A percentile compares a stretch with the other conserved stretches of the same genome.
phyloP scores from a whole-genome alignment of 2,113 vertebrate species.

The Alligator mississippiensis region DNA sequence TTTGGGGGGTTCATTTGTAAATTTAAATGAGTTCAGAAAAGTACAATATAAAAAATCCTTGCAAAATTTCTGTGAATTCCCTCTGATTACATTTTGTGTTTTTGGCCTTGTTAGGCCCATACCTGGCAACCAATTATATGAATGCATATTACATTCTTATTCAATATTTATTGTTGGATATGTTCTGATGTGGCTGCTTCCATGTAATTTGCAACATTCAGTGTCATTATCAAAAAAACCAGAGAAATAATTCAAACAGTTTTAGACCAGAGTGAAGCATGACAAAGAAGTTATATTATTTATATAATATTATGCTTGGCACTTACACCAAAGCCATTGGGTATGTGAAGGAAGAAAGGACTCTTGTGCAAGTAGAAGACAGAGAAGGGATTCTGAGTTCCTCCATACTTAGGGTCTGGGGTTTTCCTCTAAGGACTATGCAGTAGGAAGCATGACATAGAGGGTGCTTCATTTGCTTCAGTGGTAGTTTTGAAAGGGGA shows the following conservation, averaged over 20 bases:
- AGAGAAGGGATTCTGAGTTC: background rate
- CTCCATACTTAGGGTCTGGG: background rate
- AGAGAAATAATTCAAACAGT: background rate
- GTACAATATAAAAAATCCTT: background rate
- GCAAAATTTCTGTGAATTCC: background rate
- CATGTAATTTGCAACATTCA: background rate
- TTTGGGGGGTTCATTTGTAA: background rate
- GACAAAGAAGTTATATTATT: background rate
- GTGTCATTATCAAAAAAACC: background rate
- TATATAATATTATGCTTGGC: background rate
- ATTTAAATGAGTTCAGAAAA: background rate
- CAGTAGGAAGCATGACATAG: too few relatives aligned
- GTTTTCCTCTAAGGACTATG: too few relatives aligned
- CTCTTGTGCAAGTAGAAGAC: background rate
- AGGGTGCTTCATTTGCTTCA: background rate
- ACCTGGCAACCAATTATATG: background rate
- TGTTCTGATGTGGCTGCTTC: background rate
- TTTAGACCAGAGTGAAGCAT: background rate
- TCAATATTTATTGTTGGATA: background rate
- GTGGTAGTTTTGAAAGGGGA: background rate
- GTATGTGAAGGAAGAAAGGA: background rate
- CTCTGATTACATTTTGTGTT: background rate
- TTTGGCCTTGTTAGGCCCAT: background rate
- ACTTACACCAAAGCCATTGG: background rate
- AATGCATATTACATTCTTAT: constrained; percentile 10